Evolutionary conservation across 1,140 invertebrate genomes (phyloP).

Genomic region (Parapsyche elsis): DNA sequence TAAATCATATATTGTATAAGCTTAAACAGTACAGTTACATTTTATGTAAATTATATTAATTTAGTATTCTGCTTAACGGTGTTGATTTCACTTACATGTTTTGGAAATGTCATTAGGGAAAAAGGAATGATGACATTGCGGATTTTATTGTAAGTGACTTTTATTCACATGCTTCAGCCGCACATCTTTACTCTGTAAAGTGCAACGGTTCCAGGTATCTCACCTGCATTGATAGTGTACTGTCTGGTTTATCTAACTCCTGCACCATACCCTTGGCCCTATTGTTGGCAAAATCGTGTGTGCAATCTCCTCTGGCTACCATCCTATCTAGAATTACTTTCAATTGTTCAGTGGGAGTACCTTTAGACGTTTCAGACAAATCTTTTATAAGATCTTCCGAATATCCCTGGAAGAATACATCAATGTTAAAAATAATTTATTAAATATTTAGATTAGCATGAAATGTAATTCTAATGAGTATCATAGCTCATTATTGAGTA

Average conservation of each 20-base stretch:
- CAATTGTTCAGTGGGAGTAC: slow-evolving; percentile 66
- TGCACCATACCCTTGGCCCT: slow-evolving; percentile 65
- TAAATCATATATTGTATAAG: background rate
- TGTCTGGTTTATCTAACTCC: slow-evolving; percentile 66
- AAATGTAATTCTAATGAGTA: too few relatives aligned
- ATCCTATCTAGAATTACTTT: slow-evolving; percentile 65
- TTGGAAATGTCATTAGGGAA: slow-evolving; percentile 17
- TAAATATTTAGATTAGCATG: too few relatives aligned
- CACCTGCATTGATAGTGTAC: slow-evolving; percentile 65
- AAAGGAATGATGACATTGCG: background rate
- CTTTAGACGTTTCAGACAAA: slow-evolving; percentile 63
- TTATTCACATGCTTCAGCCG: too few relatives aligned
- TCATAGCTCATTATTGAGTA: too few relatives aligned
- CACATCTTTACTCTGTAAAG: slow-evolving; percentile 54
- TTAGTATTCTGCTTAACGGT: slow-evolving; percentile 19
- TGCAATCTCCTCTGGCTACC: slow-evolving; percentile 66
- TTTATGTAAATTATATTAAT: background rate
- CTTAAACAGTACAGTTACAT: background rate
- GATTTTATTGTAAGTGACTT: background rate
- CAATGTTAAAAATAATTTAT: too few relatives aligned
- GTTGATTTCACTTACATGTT: slow-evolving; percentile 27
- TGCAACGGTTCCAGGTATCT: slow-evolving; percentile 64
- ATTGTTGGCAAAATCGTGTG: slow-evolving; percentile 66
- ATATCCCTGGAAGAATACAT: slow-evolving; percentile 66
- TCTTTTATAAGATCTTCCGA: slow-evolving; percentile 64